Base-by-base conservation (phyloP, 2,113 vertebrate species). In the Bombycilla garrulus region DNA sequence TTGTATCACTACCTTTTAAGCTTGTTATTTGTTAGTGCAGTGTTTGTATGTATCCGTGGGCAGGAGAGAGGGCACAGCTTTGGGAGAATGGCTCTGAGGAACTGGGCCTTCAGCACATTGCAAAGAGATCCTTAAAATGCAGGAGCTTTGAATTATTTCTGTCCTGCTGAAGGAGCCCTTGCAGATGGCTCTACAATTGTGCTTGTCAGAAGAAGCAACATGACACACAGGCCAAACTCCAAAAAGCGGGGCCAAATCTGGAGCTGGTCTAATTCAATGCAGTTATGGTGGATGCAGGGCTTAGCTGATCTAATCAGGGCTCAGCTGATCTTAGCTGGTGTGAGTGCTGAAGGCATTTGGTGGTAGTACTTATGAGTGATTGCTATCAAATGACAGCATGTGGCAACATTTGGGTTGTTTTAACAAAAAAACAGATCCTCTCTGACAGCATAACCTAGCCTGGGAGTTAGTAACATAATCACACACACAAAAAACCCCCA, bases 31-130 rank as follows among this genome's bases (percentile, higher is more conserved):
- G 11, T 35, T 28, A 56, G 29, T n/a, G 15, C 33, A 36, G 8
- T 5, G 10, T 42, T 71, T 58, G 22, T 61, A 71, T 29, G 57
- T 62, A 11, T 62, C 15, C 1, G 3, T 4, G 2, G 28, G 50
- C 51, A 54, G 26, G 7, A 13, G 12, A 31, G 29, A 53, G 20
- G 22, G 19, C 24, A 61, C 2, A 61, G 28, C 16, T 61, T 61
- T 5, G 3, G n/a, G 38, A 45, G 15, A 71, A 71, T 1, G 6
- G 25, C 23, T 86, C 11, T 67, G 38, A 40, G 9, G 28, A 24
- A 18, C 15, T 22, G 28, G 16, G 1, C 1, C 23, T 84, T 73
- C 24, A 25, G 5, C 6, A 67, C 2, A 0, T 26, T 51, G 16
- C 48, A 67, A 31, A 71, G 45, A 45, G 31, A 60, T 18, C 14